phyloP scores from a whole-genome alignment of 1,140 invertebrate species.

The Trachelipus rathkii region DNA sequence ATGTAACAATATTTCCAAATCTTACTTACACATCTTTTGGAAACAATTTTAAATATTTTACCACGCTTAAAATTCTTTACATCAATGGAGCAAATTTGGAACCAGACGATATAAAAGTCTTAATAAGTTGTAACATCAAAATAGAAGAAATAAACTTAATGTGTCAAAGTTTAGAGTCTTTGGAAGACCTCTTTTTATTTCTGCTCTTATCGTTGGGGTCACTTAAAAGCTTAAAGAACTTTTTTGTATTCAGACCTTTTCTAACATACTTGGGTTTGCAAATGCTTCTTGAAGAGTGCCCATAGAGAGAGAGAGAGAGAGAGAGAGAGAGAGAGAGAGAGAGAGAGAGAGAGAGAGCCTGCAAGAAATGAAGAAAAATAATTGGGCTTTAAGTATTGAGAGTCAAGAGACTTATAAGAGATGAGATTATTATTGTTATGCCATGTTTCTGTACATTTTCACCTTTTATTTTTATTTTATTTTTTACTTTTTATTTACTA shows the following conservation, averaged over 20 bases:
- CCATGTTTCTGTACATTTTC: no score
- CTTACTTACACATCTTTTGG: slow-evolving; percentile 34
- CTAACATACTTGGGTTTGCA: slow-evolving; percentile 30
- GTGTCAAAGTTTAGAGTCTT: slow-evolving; percentile 30
- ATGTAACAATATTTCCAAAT: slow-evolving; percentile 31
- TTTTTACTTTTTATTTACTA: no score
- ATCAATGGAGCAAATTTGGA: slow-evolving; percentile 29
- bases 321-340: no score
- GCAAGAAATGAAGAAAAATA: slow-evolving; percentile 33
- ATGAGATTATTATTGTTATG: no score
- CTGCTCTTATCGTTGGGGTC: slow-evolving; percentile 24
- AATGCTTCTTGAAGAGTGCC: slow-evolving; percentile 28
- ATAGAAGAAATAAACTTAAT: slow-evolving; percentile 32
- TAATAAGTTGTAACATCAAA: slow-evolving; percentile 18
- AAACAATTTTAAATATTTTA: slow-evolving; percentile 20
- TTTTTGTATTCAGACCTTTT: slow-evolving; percentile 33
- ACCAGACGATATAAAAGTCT: slow-evolving; percentile 31
- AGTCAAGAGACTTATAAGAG: neutral
- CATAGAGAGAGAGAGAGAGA: slow-evolving; percentile 25
- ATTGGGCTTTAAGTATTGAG: slow-evolving; percentile 33
- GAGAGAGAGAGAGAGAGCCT: slow-evolving; percentile 26
- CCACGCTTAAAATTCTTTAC: slow-evolving; percentile 24
- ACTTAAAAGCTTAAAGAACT: slow-evolving; percentile 22
- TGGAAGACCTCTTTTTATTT: slow-evolving; percentile 30
- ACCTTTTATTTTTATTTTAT: no score